phyloP scores from a whole-genome alignment of 2,113 vertebrate genomes.

The Corythaixoides concolor region DNA sequence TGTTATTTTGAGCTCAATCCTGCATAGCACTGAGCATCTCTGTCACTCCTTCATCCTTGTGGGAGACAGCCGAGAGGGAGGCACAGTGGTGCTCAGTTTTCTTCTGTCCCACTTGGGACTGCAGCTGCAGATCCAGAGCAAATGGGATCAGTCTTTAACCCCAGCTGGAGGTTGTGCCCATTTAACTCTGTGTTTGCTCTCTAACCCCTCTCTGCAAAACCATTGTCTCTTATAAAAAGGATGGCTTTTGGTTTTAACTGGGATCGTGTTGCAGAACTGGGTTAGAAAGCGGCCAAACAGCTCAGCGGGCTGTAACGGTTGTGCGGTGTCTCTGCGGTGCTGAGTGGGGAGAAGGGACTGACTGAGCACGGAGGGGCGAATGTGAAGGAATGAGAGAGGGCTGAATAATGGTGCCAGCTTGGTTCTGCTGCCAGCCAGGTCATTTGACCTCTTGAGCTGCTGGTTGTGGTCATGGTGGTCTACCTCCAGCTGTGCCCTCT shows the following conservation, averaged over 20 bases:
- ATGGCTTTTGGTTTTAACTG: neutral
- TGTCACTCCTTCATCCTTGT: neutral
- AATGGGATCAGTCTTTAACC: neutral
- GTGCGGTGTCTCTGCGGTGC: fast-evolving
- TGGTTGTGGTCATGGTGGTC: neutral
- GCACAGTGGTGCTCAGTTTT: neutral
- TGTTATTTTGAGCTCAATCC: neutral
- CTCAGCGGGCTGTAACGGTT: fast-evolving
- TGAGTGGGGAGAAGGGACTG: neutral
- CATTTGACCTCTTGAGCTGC: neutral
- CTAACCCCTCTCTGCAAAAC: neutral
- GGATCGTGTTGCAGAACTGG: neutral
- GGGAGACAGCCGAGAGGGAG: neutral
- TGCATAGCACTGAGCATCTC: neutral
- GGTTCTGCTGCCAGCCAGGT: neutral
- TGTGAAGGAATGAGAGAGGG: neutral
- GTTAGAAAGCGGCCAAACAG: neutral
- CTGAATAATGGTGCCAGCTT: neutral
- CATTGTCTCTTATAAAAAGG: neutral
- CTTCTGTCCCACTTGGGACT: neutral
- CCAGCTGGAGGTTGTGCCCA: neutral
- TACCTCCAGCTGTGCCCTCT: neutral
- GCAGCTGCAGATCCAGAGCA: neutral
- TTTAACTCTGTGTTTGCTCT: neutral
- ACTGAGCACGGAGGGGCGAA: fast-evolving